Evolutionary conservation across 2,113 vertebrate species (phyloP).

Genomic region (Xiphias gladius): DNA sequence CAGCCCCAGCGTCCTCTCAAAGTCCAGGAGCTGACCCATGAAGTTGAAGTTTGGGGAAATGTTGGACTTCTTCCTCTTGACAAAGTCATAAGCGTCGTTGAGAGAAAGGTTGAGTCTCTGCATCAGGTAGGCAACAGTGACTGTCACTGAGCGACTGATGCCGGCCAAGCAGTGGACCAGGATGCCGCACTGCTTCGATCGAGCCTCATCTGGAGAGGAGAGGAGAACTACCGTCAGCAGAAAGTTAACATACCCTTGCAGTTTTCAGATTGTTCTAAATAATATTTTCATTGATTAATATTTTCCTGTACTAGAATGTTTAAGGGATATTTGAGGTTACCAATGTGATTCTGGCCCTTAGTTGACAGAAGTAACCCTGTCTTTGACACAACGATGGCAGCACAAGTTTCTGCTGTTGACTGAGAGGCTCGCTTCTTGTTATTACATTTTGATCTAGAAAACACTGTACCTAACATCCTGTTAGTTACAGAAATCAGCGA

Average conservation of each 20-base stretch:
- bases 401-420: not conserved
- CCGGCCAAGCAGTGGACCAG: constrained; percentile 92
- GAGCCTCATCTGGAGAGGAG: constrained; percentile 86
- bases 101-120: constrained; percentile 90
- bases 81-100: constrained; percentile 91
- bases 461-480: not conserved
- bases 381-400: not conserved
- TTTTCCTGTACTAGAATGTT: not conserved
- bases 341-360: not conserved
- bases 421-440: not conserved
- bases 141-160: constrained; percentile 91
- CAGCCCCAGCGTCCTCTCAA: constrained; percentile 88
- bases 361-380: constrained; percentile 3
- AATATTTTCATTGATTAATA: not conserved
- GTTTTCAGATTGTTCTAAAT: not conserved
- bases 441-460: not conserved
- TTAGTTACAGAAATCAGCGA: constrained; percentile 14
- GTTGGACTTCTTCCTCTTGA: constrained; percentile 92
- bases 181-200: constrained; percentile 88
- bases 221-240: constrained; percentile 12
- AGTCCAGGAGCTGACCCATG: constrained; percentile 93
- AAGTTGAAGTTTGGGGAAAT: constrained; percentile 95
- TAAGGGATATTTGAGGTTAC: not conserved
- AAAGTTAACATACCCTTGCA: not conserved
- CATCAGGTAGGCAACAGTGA: constrained; percentile 94